These are phyloP conservation scores for Drosophila kepulauana DNA, from an alignment of 1,140 invertebrate genomes.

Conservation along the genomic window DNA sequence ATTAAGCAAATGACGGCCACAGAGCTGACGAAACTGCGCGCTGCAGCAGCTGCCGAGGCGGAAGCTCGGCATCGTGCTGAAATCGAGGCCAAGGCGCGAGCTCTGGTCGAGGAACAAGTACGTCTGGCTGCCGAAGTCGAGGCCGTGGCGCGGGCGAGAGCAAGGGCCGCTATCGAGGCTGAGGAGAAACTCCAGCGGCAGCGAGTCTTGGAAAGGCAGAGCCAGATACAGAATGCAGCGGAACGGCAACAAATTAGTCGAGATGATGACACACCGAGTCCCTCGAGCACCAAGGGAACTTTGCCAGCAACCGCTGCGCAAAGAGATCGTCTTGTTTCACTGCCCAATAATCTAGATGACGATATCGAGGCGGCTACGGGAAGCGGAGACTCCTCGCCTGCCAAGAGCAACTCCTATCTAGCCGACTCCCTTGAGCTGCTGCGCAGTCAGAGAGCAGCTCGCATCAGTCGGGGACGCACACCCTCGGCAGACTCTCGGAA, in stretches of 20 bases:
- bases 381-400: slow-evolving; percentile 31
- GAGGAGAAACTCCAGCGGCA: slow-evolving; percentile 23
- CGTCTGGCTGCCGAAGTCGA: slow-evolving; percentile 48
- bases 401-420: slow-evolving; percentile 56
- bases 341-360: slow-evolving; percentile 59
- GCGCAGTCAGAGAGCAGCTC: slow-evolving; percentile 69
- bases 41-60: slow-evolving; percentile 68
- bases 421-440: slow-evolving; percentile 73
- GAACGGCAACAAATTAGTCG: not conserved
- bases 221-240: not conserved
- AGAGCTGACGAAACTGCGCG: slow-evolving; percentile 62
- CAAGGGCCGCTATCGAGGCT: slow-evolving; percentile 20
- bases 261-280: not conserved
- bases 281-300: slow-evolving; percentile 6
- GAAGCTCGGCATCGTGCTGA: slow-evolving; percentile 38
- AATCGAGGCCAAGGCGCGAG: slow-evolving; percentile 57
- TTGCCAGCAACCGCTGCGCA: slow-evolving; percentile 29
- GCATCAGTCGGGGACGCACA: slow-evolving; percentile 67
- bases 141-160: slow-evolving; percentile 54
- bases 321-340: slow-evolving; percentile 48
- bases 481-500: slow-evolving; percentile 42
- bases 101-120: slow-evolving; percentile 52
- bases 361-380: slow-evolving; percentile 37
- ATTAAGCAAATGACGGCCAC: slow-evolving; percentile 83
- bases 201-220: not conserved